Conservation (phyloP, 2,113 vertebrate genomes). For the Ageneiosus marmoratus region DNA sequence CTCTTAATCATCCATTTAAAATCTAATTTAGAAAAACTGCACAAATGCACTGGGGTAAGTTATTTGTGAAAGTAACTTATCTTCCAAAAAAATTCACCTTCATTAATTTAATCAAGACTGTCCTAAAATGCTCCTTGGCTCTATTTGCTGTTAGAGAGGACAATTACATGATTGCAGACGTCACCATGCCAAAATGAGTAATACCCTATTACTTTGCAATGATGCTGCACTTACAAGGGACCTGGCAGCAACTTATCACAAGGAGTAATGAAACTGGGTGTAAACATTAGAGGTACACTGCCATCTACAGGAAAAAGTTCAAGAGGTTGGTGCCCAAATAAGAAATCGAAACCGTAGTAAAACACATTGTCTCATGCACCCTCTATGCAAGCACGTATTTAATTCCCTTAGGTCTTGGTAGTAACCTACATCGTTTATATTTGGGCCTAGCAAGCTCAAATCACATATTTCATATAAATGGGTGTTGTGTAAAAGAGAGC, state of each 20-base stretch:
- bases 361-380: not conserved
- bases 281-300: constrained; percentile 60
- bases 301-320: constrained; percentile 59
- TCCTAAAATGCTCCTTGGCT: constrained; percentile 32
- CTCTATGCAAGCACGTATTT: not conserved
- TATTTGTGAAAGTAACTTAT: not conserved
- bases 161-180: constrained; percentile 50
- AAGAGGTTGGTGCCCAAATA: constrained; percentile 6
- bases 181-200: constrained; percentile 47
- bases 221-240: constrained; percentile 50
- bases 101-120: constrained; percentile 30
- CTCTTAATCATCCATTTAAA: constrained; percentile 14
- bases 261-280: constrained; percentile 35
- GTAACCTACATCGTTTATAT: not conserved
- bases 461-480: not conserved
- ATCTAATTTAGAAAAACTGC: constrained; percentile 6
- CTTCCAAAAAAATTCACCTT: not conserved
- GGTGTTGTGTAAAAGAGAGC: not conserved
- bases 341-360: not conserved
- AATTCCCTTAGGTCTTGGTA: not conserved
- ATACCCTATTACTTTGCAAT: constrained; percentile 48
- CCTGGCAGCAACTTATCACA: constrained; percentile 46
- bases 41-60: not conserved
- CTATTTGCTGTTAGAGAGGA: constrained; percentile 22
- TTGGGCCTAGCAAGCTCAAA: not conserved